phyloP scores from a whole-genome alignment of 1,140 invertebrate species.

The Proctacanthus coquilletti region DNA sequence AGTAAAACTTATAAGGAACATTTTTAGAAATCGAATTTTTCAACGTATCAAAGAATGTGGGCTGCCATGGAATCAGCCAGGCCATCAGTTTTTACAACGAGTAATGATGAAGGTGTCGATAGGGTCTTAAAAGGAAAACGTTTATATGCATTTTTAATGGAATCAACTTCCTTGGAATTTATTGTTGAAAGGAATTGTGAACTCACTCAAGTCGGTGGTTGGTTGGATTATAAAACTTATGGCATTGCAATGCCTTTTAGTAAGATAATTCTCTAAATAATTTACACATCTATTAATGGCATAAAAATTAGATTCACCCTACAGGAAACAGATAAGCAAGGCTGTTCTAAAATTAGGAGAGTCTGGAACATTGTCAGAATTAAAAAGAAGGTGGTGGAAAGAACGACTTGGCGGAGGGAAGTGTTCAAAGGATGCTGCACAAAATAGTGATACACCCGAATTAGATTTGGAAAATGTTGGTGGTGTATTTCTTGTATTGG shows the following conservation, averaged over 20 bases:
- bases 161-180: constrained; percentile 85
- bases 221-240: constrained; percentile 72
- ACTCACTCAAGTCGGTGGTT: constrained; percentile 81
- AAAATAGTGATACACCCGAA: constrained; percentile 26
- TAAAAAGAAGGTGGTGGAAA: constrained; percentile 79
- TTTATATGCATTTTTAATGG: constrained; percentile 89
- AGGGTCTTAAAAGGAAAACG: constrained; percentile 59
- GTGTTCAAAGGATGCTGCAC: constrained; percentile 12
- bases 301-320: constrained; percentile 44
- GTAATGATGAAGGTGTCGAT: constrained; percentile 65
- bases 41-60: constrained; percentile 39
- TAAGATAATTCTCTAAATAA: constrained; percentile 10
- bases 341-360: constrained; percentile 65
- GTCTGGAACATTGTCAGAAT: constrained; percentile 45
- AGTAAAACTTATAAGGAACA: constrained; percentile 24
- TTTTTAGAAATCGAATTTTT: constrained; percentile 28
- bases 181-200: constrained; percentile 79
- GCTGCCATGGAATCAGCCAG: constrained; percentile 55
- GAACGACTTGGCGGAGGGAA: constrained; percentile 32
- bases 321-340: constrained; percentile 48
- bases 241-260: constrained; percentile 53
- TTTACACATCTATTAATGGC: background rate
- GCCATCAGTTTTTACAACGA: constrained; percentile 59
- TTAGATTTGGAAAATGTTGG: constrained; percentile 49
- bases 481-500: constrained; percentile 55